Evolutionary conservation across 1,140 invertebrate species (phyloP).

Genomic region (Drosophila funebris): DNA sequence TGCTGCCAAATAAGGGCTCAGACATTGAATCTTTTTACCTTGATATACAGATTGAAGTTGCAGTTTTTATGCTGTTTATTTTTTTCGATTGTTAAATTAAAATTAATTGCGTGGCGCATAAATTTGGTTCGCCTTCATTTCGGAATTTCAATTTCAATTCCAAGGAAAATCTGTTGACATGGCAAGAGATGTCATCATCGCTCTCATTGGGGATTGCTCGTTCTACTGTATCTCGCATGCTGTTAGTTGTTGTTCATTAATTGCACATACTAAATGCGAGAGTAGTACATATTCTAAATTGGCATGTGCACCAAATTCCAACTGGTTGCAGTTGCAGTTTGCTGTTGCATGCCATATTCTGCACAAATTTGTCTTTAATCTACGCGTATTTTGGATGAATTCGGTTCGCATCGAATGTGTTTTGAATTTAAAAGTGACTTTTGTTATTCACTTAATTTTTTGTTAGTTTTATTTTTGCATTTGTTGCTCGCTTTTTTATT

Average conservation of each 20-base stretch:
- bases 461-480: constrained; percentile 41
- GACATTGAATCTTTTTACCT: constrained; percentile 63
- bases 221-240: constrained; percentile 1
- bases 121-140: constrained; percentile 52
- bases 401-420: constrained; percentile 35
- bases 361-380: constrained; percentile 3
- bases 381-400: constrained; percentile 11
- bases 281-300: constrained; percentile 36
- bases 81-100: constrained; percentile 68
- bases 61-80: neutral
- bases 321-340: constrained; percentile 48
- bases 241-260: constrained; percentile 19
- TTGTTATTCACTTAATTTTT: constrained; percentile 66
- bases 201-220: neutral
- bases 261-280: constrained; percentile 14
- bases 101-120: constrained; percentile 75
- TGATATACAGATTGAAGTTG: constrained; percentile 35
- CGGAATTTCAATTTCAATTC: constrained; percentile 70
- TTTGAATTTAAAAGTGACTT: constrained; percentile 62
- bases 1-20: constrained; percentile 62
- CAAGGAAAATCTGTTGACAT: constrained; percentile 67
- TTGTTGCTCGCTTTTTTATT: constrained; percentile 41
- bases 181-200: constrained; percentile 65
- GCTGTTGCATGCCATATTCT: constrained; percentile 36
- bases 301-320: constrained; percentile 62